phyloP scores from a whole-genome alignment of 2,113 vertebrate genomes.

The Geothlypis trichas region DNA sequence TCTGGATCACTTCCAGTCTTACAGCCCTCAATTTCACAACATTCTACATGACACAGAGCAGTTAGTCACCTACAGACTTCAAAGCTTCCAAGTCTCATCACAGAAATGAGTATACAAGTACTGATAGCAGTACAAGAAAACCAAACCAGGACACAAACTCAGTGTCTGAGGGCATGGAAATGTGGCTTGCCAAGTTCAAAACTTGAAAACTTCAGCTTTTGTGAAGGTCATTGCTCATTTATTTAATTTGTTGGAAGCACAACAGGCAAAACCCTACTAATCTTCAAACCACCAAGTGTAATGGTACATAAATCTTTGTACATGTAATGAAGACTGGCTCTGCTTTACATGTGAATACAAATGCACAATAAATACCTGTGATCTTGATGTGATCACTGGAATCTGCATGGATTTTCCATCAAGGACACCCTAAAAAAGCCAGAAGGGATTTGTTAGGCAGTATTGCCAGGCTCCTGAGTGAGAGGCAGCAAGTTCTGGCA shows the following conservation, averaged over 20 bases:
- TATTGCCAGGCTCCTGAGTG: background rate
- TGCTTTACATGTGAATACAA: background rate
- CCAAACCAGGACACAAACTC: background rate
- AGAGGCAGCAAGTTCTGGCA: background rate
- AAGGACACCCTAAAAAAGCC: conserved; percentile 67
- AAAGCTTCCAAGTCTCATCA: background rate
- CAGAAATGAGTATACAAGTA: background rate
- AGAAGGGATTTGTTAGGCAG: background rate
- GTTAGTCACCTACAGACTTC: background rate
- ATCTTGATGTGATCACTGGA: conserved; percentile 86
- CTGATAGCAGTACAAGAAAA: background rate
- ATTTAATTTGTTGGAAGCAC: background rate
- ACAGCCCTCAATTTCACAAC: background rate
- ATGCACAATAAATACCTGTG: conserved; percentile 81
- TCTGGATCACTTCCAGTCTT: background rate
- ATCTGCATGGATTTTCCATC: conserved; percentile 81
- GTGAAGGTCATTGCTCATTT: background rate
- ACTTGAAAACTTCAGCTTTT: background rate
- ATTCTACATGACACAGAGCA: background rate
- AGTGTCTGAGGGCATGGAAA: background rate
- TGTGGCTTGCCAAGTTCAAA: background rate
- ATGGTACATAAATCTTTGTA: background rate
- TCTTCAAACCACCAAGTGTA: background rate
- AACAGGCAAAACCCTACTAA: background rate
- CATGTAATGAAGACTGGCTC: background rate